Base-by-base conservation (phyloP, 2,113 vertebrate species). In the Strigops habroptila region DNA sequence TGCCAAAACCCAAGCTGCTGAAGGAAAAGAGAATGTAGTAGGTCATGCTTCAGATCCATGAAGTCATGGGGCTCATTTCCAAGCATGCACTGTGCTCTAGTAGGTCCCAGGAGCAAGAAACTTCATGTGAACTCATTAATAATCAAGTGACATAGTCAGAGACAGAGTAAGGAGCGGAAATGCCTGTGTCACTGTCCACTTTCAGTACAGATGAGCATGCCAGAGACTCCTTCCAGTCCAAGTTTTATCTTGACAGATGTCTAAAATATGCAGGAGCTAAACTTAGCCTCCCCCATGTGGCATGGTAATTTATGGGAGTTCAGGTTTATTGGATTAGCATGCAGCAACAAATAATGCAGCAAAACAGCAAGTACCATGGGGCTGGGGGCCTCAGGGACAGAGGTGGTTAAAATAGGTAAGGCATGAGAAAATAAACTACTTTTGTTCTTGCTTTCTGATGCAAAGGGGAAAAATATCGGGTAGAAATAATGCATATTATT, bases 201-300 rank as follows among this genome's bases (percentile, higher is more conserved):
- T 88, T 74, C 69, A 49, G 68, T 46, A 53, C 1, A 2, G 83
- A 86, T 25, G 60, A 91, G 30, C 74, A 23, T 18, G 89, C 74
- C 91, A 95, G 65, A 82, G 65, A 60, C 91, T 95, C 52, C 62
- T 55, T 89, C 60, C 62, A 95, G 80, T 52, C 91, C 95, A 89
- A 93, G 69, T 93, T 93, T 93, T 93, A 57, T 95, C 93, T 70
- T 95, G 77, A 97, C 73, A 87, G 81, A 95, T 87, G 87, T 67
- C 81, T 96, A 62, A 96, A 93, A 92, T 84, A 73, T 60, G 37
- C 55, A 92, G 53, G 31, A 92, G 43, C 91, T 96, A 86, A 95
- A 88, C 83, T 70, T 93, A 92, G 23, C 86, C 23, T 94, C 46
- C 51, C 75, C 73, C 30, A 4, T 59, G 82, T 1, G 3, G 68